Base-by-base conservation (phyloP, 1,140 invertebrate species). In the Diprion similis region DNA sequence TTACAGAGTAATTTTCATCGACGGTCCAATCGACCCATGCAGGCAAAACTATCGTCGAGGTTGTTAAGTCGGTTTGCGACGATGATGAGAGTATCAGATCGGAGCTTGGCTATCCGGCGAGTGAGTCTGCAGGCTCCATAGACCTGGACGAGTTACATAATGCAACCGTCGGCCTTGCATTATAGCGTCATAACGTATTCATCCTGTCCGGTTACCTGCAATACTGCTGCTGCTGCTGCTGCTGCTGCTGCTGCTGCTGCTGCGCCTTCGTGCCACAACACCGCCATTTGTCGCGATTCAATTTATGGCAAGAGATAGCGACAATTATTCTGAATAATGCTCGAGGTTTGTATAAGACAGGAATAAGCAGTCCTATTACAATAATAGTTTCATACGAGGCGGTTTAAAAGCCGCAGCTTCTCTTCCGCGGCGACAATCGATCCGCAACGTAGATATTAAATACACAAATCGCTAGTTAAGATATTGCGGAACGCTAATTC, bases 161-260 rank as follows among this genome's bases (percentile, higher is more conserved):
- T 78, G 66, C 73, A 66, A 75, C 76, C 17, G 72, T 59, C 80
- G 84, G 81, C 83, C 84, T 86, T 85, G 85, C 82, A 82, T 85
- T 84, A 85, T 83, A 82, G 78, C 84, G 82, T 85, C 84, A 84
- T 84, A 84, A 85, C 81, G 48, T 82, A 83, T 84, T 85, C 82
- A 82, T 84, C 79, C 83, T 84, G 81, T 84, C 82, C 83, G 80
- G 81, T 85, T 82, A 86, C 85, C 85, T 85, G 83, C 81, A 82
- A 83, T 84, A 80, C 82, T 81, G 80, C 80, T 79, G 81, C 82
- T 74, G 77, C 76, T 24, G 71, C 70, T 72, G 70, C 67, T n/a
- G n/a, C n/a, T n/a, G n/a, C n/a, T n/a, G 81, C 82, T 81, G 80
- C 80, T 79, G 81, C 82, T 74, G 77, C 76, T 24, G 71, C 70